These are phyloP conservation scores for Amphiprion clarkii DNA, from an alignment of 2,797 vertebrate species.

Conservation along the genomic window DNA sequence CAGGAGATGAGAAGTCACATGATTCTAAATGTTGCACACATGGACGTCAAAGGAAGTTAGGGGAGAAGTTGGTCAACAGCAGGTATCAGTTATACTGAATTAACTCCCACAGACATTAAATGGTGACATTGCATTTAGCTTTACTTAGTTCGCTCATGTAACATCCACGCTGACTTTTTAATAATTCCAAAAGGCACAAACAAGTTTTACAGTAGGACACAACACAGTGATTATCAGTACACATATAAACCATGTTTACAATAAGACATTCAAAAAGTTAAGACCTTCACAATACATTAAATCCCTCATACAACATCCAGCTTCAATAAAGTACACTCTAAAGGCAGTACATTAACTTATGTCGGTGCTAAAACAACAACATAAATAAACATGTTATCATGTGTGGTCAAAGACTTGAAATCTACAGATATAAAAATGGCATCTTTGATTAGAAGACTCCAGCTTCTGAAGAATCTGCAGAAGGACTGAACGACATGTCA, in stretches of 20 bases:
- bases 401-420: not conserved
- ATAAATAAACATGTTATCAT: slow-evolving; percentile 9
- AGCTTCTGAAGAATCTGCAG: not conserved
- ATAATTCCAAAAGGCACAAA: slow-evolving; percentile 17
- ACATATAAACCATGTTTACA: slow-evolving; percentile 5
- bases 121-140: not conserved
- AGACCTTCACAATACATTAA: slow-evolving; percentile 12
- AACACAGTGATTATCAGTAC: slow-evolving; percentile 23
- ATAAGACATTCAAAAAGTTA: slow-evolving; percentile 1
- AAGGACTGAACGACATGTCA: no score
- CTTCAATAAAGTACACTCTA: slow-evolving; percentile 2
- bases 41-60: not conserved
- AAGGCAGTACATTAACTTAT: slow-evolving; percentile 1
- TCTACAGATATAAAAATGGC: not conserved
- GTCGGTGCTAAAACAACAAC: not conserved
- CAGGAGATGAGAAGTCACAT: not conserved
- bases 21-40: not conserved
- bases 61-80: slow-evolving; percentile 6
- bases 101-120: no score
- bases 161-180: slow-evolving; percentile 4
- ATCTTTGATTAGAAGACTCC: not conserved
- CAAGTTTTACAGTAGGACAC: slow-evolving; percentile 12
- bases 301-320: slow-evolving; percentile 13
- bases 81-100: not conserved
- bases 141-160: slow-evolving; percentile 1